Evolutionary conservation across 2,113 vertebrate species (phyloP).

Genomic region (Circaetus cinerascens): DNA sequence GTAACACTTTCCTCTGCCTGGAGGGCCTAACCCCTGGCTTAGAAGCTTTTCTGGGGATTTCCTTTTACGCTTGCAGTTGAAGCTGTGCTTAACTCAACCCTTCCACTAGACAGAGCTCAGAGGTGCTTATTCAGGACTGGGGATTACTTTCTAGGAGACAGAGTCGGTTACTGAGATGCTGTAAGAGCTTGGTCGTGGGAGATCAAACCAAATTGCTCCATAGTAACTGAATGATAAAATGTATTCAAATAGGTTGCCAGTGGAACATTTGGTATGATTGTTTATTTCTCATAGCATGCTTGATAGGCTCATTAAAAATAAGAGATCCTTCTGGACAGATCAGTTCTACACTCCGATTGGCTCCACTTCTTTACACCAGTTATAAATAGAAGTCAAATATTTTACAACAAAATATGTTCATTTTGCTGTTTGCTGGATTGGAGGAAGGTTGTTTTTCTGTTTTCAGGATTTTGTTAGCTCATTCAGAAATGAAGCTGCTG

Average conservation of each 20-base stretch:
- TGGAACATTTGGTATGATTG: background rate
- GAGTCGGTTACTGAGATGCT: background rate
- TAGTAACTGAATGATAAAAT: background rate
- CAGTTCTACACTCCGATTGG: background rate
- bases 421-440: background rate
- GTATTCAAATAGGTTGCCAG: background rate
- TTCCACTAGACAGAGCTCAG: background rate
- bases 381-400: conserved; percentile 6
- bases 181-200: background rate
- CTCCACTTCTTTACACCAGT: background rate
- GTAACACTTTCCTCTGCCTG: background rate
- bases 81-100: background rate
- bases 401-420: background rate
- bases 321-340: conserved; percentile 39
- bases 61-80: background rate
- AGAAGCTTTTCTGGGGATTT: conserved; percentile 46
- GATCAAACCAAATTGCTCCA: background rate
- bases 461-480: background rate
- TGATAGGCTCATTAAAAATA: background rate
- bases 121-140: background rate
- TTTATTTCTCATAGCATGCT: conserved; percentile 8
- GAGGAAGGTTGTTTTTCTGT: background rate
- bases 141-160: background rate
- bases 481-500: conserved; percentile 5
- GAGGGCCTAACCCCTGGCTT: background rate